These are phyloP conservation scores for Halictus ligatus DNA, from an alignment of 2,888 invertebrate genomes.

Conservation along the genomic window DNA sequence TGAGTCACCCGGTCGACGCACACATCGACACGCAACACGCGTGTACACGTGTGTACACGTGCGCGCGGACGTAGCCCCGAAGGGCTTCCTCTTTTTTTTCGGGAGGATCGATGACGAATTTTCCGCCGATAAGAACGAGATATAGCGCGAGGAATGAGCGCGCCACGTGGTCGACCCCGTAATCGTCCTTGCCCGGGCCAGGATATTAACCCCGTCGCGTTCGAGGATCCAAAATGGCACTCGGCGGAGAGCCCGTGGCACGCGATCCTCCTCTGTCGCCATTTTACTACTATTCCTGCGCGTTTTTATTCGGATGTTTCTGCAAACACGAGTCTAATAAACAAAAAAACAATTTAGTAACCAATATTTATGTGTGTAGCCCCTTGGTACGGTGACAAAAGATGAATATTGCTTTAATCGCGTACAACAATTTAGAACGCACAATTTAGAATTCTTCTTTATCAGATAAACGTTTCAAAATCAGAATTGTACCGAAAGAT, in stretches of 20 bases:
- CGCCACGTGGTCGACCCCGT: conserved; percentile 8
- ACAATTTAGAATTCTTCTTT: background rate
- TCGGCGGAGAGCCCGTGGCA: background rate
- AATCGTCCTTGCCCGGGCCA: background rate
- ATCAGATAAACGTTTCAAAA: background rate
- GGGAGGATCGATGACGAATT: conserved; percentile 59
- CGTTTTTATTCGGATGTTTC: background rate
- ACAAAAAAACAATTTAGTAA: too few species aligned
- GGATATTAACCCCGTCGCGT: conserved; percentile 20
- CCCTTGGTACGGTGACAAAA: background rate
- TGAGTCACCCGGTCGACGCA: conserved; percentile 66
- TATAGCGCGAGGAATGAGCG: conserved; percentile 23
- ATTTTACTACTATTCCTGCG: background rate
- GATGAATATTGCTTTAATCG: background rate
- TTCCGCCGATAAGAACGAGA: conserved; percentile 39
- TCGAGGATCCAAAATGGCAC: conserved; percentile 1
- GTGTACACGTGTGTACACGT: background rate
- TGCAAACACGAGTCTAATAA: too few species aligned
- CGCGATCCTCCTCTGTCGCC: background rate
- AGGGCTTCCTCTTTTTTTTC: conserved; percentile 59
- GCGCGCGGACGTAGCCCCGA: background rate
- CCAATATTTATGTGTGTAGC: background rate
- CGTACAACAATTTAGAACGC: background rate
- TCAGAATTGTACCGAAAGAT: background rate
- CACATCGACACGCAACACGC: conserved; percentile 37